These are phyloP conservation scores for Lagria hirta DNA, from an alignment of 2,888 invertebrate genomes.

Conservation along the genomic window DNA sequence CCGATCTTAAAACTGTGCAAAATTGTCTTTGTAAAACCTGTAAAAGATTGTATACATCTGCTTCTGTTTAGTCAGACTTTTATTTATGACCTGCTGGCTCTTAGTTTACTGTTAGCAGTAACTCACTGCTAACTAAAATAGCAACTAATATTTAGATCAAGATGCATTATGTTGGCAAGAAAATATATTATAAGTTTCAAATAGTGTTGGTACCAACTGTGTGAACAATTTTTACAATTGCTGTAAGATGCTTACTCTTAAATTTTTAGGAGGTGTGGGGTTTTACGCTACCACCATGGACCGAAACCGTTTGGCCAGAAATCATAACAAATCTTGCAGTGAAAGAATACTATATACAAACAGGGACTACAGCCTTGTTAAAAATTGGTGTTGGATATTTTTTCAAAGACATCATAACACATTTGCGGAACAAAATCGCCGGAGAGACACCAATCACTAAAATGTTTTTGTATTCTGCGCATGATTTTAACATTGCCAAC, in stretches of 20 bases:
- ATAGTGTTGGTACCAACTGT: no score
- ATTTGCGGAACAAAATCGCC: slow-evolving; percentile 34
- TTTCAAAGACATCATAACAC: slow-evolving; percentile 38
- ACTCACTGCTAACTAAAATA: no score
- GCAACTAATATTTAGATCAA: no score
- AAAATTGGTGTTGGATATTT: slow-evolving; percentile 34
- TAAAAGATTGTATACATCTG: no score
- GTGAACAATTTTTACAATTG: not conserved
- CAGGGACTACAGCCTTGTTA: slow-evolving; percentile 40
- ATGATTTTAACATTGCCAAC: slow-evolving; percentile 59
- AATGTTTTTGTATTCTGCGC: slow-evolving; percentile 55
- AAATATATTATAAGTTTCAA: no score
- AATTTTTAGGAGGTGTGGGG: slow-evolving; percentile 43
- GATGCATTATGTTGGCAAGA: no score
- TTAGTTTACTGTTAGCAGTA: no score
- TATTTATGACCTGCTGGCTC: no score
- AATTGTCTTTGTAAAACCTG: no score
- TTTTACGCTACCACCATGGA: slow-evolving; percentile 51
- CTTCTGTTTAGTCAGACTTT: no score
- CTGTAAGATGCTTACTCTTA: slow-evolving; percentile 17
- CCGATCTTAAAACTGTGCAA: no score
- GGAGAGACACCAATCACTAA: slow-evolving; percentile 36
- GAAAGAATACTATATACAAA: slow-evolving; percentile 45
- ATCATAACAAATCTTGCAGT: slow-evolving; percentile 43
- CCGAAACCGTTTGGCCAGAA: slow-evolving; percentile 44